Base-by-base conservation (phyloP, 2,888 invertebrate species). In the Pristionchus japonicus region DNA sequence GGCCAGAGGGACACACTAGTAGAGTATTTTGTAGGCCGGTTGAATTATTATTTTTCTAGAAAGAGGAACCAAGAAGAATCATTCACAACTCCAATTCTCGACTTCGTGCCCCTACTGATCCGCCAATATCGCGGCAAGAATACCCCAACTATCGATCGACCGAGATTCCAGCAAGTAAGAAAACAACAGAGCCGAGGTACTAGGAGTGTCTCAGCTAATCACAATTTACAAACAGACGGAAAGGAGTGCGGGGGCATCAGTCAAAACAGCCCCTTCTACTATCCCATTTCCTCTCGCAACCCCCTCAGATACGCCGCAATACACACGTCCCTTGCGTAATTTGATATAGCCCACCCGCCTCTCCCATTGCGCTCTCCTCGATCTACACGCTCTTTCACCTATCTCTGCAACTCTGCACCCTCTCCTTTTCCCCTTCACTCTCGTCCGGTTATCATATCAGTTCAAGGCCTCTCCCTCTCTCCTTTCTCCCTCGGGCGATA, bases 401-500 rank as follows among this genome's bases (percentile, higher is more conserved):
- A 34, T 17, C 67, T 67, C 67, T 67, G 34, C 23, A 11, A 40
- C 74, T 77, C 77, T 77, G 77, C 27, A 27, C 43, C 7, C 43
- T 77, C 77, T 13, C n/a, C 43, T 3, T 43, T 27, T 27, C 15
- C 11, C 77, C 1, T 7, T 3, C 43, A 47, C 77, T 47, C 77
- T 77, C 77, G 27, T 43, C 43, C 77, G 43, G 77, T 77, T 77
- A 77, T 77, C 77, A 77, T 77, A 77, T 77, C 77, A 77, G 77
- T 77, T 77, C 77, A 77, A 77, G 77, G 77, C 77, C 77, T 77
- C 77, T 27, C 17, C 43, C 23, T 40, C 77, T 47, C 43, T 40
- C 40, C 80, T 80, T 40, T 80, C 82, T 83, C 34, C 49, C 82
- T 83, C 52, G 23, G 52, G 82, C 49, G 49, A 52, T 52, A 23